A percentile compares a stretch with the other conserved stretches of the same genome.
These are phyloP conservation scores for Hirtodrosophila alboralis DNA, from an alignment of 2,888 invertebrate genomes.

Conservation along the genomic window DNA sequence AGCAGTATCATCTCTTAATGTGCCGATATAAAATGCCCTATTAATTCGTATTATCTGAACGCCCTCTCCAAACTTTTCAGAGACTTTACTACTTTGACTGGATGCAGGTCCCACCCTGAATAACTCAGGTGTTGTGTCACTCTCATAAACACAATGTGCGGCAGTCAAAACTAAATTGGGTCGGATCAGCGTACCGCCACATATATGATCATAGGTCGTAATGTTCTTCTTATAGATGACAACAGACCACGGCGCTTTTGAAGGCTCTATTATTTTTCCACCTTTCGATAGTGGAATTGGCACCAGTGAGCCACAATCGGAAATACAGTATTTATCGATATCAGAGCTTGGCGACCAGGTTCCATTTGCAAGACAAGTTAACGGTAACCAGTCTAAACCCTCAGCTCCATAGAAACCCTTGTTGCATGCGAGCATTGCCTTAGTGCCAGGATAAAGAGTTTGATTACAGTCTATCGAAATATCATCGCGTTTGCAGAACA, in stretches of 20 bases:
- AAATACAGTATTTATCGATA: background rate
- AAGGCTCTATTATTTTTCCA: fast-evolving
- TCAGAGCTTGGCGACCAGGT: constrained; percentile 2
- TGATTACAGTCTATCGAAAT: fast-evolving
- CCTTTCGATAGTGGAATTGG: fast-evolving
- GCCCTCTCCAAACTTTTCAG: background rate
- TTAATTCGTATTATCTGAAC: background rate
- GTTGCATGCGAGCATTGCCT: background rate
- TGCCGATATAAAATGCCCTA: background rate
- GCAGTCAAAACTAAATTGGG: constrained; percentile 34
- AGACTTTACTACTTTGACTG: fast-evolving
- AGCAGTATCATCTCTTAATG: background rate
- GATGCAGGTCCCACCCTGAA: background rate
- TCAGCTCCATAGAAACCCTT: background rate
- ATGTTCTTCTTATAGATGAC: background rate
- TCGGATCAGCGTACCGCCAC: constrained; percentile 23
- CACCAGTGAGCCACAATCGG: background rate
- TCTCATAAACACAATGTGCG: constrained; percentile 36
- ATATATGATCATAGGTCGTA: background rate
- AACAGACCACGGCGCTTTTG: background rate
- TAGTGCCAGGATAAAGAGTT: background rate
- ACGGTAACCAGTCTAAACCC: fast-evolving
- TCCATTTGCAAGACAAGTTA: constrained; percentile 14
- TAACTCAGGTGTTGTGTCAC: fast-evolving
- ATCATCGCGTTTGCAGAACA: fast-evolving